Conservation (phyloP, 2,113 vertebrate species). For the Smithornis capensis region DNA sequence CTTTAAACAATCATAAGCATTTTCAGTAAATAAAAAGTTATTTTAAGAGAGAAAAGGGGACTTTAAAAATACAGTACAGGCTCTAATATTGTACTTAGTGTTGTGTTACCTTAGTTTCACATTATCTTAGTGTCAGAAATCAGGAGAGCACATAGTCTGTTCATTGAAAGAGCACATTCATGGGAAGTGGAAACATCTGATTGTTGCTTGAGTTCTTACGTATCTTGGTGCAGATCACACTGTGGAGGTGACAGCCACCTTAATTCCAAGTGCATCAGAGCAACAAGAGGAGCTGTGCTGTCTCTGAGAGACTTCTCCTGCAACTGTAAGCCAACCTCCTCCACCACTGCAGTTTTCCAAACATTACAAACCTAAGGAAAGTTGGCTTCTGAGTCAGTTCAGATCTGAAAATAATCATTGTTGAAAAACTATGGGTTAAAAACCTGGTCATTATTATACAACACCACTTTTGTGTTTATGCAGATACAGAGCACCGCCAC, state of each 20-base stretch:
- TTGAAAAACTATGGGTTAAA: background rate
- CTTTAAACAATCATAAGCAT: background rate
- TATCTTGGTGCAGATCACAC: rapidly evolving
- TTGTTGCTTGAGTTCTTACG: rapidly evolving
- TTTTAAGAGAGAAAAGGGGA: background rate
- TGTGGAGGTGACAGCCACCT: rapidly evolving
- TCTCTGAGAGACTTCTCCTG: background rate
- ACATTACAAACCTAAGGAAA: background rate
- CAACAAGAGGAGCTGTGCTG: background rate
- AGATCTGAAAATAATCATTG: background rate
- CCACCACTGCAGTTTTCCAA: too few species aligned
- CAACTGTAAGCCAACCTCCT: background rate
- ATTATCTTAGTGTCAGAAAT: background rate
- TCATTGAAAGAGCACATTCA: background rate
- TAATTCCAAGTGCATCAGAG: background rate
- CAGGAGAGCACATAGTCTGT: rapidly evolving
- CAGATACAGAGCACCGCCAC: background rate
- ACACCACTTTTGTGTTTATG: background rate
- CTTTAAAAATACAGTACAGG: background rate
- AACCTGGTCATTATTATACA: background rate
- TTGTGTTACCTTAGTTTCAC: background rate
- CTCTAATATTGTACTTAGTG: background rate
- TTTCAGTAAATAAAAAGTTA: background rate
- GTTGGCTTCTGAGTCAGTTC: background rate
- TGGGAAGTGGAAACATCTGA: rapidly evolving